Percentiles rank a stretch among this genome's conserved stretches.
Evolutionary conservation across 2,797 vertebrate species (phyloP).

Genomic region (Hybognathus amarus): DNA sequence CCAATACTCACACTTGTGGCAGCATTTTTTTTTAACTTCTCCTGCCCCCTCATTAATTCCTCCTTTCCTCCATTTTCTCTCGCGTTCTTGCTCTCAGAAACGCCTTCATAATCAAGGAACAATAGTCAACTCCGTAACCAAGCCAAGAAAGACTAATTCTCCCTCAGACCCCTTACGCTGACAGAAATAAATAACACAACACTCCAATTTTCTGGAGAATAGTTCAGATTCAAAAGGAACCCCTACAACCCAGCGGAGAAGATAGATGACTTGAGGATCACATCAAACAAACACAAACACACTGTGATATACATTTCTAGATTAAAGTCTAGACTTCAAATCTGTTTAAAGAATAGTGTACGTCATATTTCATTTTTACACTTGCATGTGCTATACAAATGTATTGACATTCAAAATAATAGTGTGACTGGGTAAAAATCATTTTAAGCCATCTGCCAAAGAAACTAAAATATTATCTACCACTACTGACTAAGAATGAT

Average conservation of each 20-base stretch:
- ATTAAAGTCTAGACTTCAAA: no score
- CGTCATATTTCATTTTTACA: background rate
- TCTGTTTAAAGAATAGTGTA: no score
- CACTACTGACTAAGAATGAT: background rate
- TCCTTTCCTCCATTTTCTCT: background rate
- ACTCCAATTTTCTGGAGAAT: background rate
- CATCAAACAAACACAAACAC: constrained; percentile 5
- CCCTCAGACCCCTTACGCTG: background rate
- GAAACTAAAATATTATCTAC: background rate
- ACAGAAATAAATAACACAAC: constrained; percentile 24
- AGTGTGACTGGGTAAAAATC: background rate
- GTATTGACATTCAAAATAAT: background rate
- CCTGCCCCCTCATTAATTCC: constrained; percentile 14
- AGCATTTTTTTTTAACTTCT: background rate
- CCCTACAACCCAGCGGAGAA: background rate
- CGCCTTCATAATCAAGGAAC: constrained; percentile 13
- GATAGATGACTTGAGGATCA: background rate
- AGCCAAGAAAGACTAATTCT: background rate
- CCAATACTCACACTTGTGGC: background rate
- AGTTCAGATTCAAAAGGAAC: constrained; percentile 14
- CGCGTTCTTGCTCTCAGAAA: background rate
- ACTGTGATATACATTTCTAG: background rate
- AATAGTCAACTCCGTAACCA: constrained; percentile 1
- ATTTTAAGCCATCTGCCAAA: background rate
- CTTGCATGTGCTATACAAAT: background rate